Evolutionary conservation across 2,888 invertebrate genomes (phyloP).

Genomic region (Melipona beecheii): DNA sequence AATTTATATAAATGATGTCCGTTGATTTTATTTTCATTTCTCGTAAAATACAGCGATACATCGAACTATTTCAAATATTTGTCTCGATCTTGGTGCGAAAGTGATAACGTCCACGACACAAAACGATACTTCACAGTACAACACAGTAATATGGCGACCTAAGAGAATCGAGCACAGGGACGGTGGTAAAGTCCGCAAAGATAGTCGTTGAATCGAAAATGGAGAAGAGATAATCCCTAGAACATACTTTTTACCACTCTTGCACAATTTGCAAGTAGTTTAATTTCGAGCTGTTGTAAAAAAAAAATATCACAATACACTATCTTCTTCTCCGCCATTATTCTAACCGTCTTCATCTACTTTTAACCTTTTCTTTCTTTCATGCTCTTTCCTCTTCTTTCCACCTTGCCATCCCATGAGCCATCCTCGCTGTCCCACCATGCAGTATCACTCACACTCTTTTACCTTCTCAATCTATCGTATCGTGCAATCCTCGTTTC

Average conservation of each 20-base stretch:
- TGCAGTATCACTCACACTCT: neutral
- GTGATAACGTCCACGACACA: slow-evolving; percentile 15
- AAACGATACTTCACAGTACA: slow-evolving; percentile 26
- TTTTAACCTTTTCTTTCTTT: slow-evolving; percentile 15
- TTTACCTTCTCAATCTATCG: neutral
- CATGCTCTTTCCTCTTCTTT: slow-evolving; percentile 8
- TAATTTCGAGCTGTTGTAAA: slow-evolving; percentile 4
- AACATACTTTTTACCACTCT: neutral
- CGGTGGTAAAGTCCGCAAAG: neutral
- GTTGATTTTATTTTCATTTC: neutral
- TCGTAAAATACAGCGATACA: neutral
- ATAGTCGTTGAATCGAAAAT: neutral
- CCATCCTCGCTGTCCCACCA: slow-evolving; percentile 28
- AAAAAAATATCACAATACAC: slow-evolving; percentile 25
- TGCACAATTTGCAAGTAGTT: neutral
- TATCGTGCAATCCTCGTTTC: neutral
- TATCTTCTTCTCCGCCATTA: slow-evolving; percentile 39
- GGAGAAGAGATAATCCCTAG: neutral
- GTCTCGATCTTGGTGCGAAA: neutral
- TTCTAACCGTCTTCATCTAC: slow-evolving; percentile 34
- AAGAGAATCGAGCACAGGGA: slow-evolving; percentile 28
- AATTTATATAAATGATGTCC: neutral
- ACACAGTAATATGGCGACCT: slow-evolving; percentile 53
- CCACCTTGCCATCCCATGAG: neutral
- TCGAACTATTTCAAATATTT: neutral